Conservation (phyloP, 1,140 invertebrate genomes). For the Steinernema feltiae region DNA sequence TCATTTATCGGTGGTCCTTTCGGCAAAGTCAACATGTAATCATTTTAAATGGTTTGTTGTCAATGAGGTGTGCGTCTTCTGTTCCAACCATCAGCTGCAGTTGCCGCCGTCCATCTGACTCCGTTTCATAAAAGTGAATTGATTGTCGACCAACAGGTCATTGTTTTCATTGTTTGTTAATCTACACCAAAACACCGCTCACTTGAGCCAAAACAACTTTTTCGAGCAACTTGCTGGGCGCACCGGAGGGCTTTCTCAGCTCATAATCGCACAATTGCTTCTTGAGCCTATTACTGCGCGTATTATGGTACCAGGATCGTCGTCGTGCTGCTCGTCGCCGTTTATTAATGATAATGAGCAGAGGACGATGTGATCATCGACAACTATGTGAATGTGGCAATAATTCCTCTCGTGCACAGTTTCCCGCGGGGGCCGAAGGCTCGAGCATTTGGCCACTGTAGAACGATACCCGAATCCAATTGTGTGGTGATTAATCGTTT, state of each 20-base stretch:
- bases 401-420: background rate
- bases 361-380: background rate
- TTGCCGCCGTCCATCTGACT: background rate
- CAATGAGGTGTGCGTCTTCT: background rate
- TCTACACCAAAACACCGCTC: background rate
- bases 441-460: background rate
- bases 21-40: conserved; percentile 12
- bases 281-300: background rate
- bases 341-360: conserved; percentile 12
- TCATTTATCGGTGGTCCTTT: conserved; percentile 6
- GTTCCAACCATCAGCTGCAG: background rate
- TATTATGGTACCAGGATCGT: conserved; percentile 1
- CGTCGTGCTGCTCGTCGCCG: background rate
- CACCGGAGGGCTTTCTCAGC: background rate
- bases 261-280: background rate
- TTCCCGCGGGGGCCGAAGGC: background rate
- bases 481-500: conserved; percentile 4
- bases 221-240: background rate
- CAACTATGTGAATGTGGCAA: conserved; percentile 11
- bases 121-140: conserved; percentile 1
- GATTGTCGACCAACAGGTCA: background rate
- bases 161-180: background rate
- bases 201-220: background rate
- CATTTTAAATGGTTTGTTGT: conserved; percentile 6
- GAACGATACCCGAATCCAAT: no score